Evolutionary conservation across 1,140 invertebrate species (phyloP).

Genomic region (Heliconius eleuchia): DNA sequence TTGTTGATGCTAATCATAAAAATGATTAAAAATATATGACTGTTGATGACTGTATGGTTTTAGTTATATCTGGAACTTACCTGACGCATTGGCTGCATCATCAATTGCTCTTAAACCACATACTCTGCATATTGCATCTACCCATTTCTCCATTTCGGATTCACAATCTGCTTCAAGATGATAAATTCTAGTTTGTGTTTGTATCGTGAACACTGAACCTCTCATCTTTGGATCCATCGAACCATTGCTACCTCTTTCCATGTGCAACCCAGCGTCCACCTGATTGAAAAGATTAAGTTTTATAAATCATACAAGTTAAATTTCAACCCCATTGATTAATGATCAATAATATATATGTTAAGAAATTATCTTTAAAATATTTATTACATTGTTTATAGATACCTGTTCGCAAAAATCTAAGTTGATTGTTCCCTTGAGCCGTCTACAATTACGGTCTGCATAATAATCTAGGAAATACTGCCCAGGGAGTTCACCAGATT

Average conservation of each 20-base stretch:
- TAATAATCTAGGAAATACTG: slow-evolving; percentile 97
- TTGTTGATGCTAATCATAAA: neutral
- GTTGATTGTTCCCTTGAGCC: slow-evolving; percentile 95
- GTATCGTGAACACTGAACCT: slow-evolving; percentile 92
- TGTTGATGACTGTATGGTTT: neutral
- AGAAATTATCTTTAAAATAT: neutral
- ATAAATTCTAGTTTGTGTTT: slow-evolving; percentile 93
- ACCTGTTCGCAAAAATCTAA: slow-evolving; percentile 98
- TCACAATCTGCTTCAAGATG: slow-evolving; percentile 95
- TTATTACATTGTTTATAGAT: slow-evolving; percentile 40
- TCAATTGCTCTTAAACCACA: slow-evolving; percentile 93
- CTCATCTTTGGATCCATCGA: slow-evolving; percentile 83
- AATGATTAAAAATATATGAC: neutral
- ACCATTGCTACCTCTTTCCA: slow-evolving; percentile 89
- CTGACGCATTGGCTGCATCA: slow-evolving; percentile 81
- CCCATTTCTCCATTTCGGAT: slow-evolving; percentile 96
- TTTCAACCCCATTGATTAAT: neutral
- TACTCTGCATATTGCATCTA: slow-evolving; percentile 95
- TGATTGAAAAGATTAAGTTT: slow-evolving; percentile 50
- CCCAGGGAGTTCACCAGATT: slow-evolving; percentile 93
- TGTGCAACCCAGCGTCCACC: slow-evolving; percentile 92
- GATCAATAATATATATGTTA: neutral
- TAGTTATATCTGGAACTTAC: slow-evolving; percentile 44
- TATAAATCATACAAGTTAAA: neutral
- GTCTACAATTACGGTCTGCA: slow-evolving; percentile 91